Percentiles rank a stretch among this genome's conserved stretches.
phyloP scores from a whole-genome alignment of 2,888 invertebrate species.

The Clunio marinus region DNA sequence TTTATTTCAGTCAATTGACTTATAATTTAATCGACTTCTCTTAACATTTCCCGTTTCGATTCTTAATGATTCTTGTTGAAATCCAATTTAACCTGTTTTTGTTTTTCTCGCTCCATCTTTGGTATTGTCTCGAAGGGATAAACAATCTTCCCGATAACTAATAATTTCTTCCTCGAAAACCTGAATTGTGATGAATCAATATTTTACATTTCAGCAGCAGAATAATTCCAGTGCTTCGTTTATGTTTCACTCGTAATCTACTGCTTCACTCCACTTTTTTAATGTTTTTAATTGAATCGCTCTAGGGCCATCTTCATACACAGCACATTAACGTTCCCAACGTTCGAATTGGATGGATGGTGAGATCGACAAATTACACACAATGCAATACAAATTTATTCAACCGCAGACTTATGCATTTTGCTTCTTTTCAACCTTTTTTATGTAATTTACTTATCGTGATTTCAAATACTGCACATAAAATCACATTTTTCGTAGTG shows the following conservation, averaged over 20 bases:
- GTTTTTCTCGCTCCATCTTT: neutral
- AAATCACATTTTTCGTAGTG: neutral
- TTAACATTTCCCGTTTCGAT: too few relatives aligned
- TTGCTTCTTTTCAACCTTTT: neutral
- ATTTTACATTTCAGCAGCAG: neutral
- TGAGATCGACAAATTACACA: neutral
- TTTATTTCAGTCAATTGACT: too few relatives aligned
- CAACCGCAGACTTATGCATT: too few relatives aligned
- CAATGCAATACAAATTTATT: too few relatives aligned
- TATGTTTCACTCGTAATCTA: neutral
- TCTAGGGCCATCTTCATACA: neutral
- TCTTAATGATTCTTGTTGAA: too few relatives aligned
- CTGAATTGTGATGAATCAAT: constrained; percentile 29
- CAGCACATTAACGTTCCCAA: neutral
- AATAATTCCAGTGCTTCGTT: neutral
- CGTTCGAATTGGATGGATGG: too few relatives aligned
- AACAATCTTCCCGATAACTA: constrained; percentile 15
- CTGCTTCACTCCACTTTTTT: constrained; percentile 21
- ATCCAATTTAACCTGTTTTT: too few relatives aligned
- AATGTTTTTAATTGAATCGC: constrained; percentile 17
- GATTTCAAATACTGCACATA: constrained; percentile 24
- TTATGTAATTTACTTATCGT: constrained; percentile 37
- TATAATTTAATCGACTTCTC: too few relatives aligned
- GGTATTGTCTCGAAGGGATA: constrained; percentile 39
- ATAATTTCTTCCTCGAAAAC: constrained; percentile 17